phyloP scores from a whole-genome alignment of 2,797 vertebrate genomes.

The Huso huso region DNA sequence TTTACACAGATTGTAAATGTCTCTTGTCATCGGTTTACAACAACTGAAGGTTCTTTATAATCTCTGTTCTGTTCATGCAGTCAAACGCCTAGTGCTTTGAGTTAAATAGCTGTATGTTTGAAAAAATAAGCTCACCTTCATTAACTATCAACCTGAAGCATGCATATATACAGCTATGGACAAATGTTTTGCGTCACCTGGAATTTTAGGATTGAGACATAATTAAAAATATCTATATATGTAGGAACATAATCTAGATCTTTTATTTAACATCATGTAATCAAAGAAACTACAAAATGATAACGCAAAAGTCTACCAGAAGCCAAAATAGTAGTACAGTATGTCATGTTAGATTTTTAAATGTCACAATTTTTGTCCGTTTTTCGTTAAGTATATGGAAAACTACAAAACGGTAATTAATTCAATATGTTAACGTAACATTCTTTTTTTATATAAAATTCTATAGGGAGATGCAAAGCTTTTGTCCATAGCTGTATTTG shows the following conservation, averaged over 20 bases:
- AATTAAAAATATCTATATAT: too few relatives aligned
- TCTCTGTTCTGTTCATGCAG: conserved; percentile 14
- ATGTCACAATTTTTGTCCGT: too few relatives aligned
- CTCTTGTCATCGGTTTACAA: conserved; percentile 38
- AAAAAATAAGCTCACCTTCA: conserved; percentile 8
- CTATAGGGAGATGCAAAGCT: conserved; percentile 15
- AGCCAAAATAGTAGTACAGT: too few relatives aligned
- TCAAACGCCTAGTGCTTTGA: conserved; percentile 22
- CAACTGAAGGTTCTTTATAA: conserved; percentile 19
- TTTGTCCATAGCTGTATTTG: conserved; percentile 15
- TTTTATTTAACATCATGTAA: too few relatives aligned
- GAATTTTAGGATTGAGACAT: too few relatives aligned
- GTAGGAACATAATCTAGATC: too few relatives aligned
- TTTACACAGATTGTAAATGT: conserved; percentile 36
- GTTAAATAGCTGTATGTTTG: conserved; percentile 19
- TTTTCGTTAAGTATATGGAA: too few relatives aligned
- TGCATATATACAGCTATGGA: conserved; percentile 18
- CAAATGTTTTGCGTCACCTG: too few relatives aligned
- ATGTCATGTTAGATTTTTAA: too few relatives aligned
- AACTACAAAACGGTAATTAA: neutral
- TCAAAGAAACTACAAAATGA: too few relatives aligned
- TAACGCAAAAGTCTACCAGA: too few relatives aligned
- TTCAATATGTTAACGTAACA: neutral
- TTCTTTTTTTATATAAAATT: conserved; percentile 23
- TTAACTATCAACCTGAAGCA: conserved; percentile 10